A percentile compares a stretch with the other conserved stretches of the same genome.
Evolutionary conservation across 2,797 vertebrate species (phyloP).

Genomic region (Gallinago nigripennis): DNA sequence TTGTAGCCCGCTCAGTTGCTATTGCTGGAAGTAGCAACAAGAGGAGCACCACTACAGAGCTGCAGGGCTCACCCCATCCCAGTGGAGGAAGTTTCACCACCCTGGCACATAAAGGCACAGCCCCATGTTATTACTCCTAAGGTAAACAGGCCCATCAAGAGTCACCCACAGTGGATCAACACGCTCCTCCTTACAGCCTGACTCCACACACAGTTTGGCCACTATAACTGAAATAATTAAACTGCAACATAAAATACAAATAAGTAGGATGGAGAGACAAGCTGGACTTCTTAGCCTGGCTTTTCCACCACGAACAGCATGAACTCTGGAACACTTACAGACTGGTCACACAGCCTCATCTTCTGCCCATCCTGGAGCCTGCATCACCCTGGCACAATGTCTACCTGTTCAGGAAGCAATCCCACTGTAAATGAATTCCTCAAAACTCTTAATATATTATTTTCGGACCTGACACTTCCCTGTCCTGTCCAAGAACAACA

Average conservation of each 20-base stretch:
- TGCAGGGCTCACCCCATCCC: background rate
- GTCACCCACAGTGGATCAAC: background rate
- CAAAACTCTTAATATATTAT: background rate
- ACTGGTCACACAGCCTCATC: background rate
- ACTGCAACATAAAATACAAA: background rate
- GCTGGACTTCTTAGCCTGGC: background rate
- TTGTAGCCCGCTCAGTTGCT: background rate
- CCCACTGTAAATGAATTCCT: background rate
- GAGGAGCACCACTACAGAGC: background rate
- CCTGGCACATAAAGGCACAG: rapidly evolving
- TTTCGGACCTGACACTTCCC: background rate
- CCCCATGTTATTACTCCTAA: background rate
- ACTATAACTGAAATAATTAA: background rate
- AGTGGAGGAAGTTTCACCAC: background rate
- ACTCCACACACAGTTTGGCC: background rate
- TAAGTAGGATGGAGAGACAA: background rate
- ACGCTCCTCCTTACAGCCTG: rapidly evolving
- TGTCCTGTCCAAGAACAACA: background rate
- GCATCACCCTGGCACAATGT: background rate
- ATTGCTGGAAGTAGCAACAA: background rate
- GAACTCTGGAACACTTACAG: background rate
- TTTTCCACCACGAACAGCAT: background rate
- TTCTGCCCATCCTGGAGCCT: background rate
- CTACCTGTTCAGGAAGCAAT: background rate
- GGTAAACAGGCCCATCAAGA: background rate